Evolutionary conservation across 2,888 invertebrate species (phyloP), one percentile per base, ranked within the genome.

Genomic region (Vesta saturnalis): DNA sequence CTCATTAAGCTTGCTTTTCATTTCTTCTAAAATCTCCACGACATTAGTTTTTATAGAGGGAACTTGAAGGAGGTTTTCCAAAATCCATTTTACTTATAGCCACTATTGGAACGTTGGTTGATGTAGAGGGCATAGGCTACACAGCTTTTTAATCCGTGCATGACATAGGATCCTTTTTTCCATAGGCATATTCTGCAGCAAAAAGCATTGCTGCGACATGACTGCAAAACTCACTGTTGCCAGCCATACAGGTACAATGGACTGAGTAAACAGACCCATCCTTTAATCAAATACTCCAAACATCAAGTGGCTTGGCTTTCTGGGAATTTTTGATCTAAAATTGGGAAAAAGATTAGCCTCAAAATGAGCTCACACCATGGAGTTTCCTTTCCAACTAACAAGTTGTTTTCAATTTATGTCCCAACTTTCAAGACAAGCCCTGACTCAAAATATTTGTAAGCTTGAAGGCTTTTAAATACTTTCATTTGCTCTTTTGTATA

Each of bases 211-310:
- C 67, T 18, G 56, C 70, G 5, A 72, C 66, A 55, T 72, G 72
- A 12, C 67, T 72, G 55, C 72, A 72, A 8, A 70, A 72, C 66
- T 70, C 73, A 16, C 70, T 60, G 10, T 57, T 14, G 1, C 74
- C 73, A 23, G 74, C 74, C 60, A 72, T 64, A 61, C 74, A 73
- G 10, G 69, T 72, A 23, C 72, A 74, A 46, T 74, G 72, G 8
- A 64, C 70, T 43, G 39, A 59, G 18, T 43, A 14, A 15, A 73
- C 58, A 8, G 58, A 61, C 18, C 71, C 74, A 67, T 72, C 70
- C 6, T 54, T 14, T 23, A 2, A 1, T 6, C 2, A 47, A 14
- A 59, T 59, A 8, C 8, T 12, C 21, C 59, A 39, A 2, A 46
- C 46, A 18, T 46, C 4, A 1, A 59, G 2, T 1, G 59, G 18